phyloP scores from a whole-genome alignment of 2,888 invertebrate genomes.

The Anorthoa munda region DNA sequence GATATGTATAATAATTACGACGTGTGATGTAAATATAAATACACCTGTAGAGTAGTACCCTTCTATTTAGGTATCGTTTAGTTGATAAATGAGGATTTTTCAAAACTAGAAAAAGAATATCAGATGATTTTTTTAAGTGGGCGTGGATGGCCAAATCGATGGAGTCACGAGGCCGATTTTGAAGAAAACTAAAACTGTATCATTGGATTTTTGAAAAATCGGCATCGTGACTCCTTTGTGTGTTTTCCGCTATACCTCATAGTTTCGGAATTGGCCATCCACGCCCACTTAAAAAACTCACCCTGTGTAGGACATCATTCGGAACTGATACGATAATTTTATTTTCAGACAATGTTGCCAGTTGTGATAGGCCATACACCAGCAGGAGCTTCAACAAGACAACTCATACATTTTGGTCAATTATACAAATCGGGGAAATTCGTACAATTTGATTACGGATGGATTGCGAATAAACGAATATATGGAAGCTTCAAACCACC shows the following conservation, averaged over 20 bases:
- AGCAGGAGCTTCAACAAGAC: constrained; percentile 87
- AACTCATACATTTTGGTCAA: constrained; percentile 89
- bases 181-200: no score
- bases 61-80: no score
- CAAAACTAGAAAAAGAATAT: background rate
- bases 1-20: background rate
- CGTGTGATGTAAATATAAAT: background rate
- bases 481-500: constrained; percentile 90
- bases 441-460: constrained; percentile 88
- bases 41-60: no score
- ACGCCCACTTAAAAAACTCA: no score
- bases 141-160: no score
- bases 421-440: constrained; percentile 86
- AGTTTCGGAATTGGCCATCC: no score
- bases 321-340: background rate
- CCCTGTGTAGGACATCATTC: background rate
- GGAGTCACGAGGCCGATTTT: no score
- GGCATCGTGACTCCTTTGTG: no score
- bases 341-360: constrained; percentile 87
- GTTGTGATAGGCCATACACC: constrained; percentile 88
- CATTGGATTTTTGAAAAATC: no score
- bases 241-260: no score
- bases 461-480: constrained; percentile 79
- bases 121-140: no score
- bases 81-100: background rate